A percentile compares a stretch with the other conserved stretches of the same genome.
These are phyloP conservation scores for Limnodromus scolopaceus DNA, from an alignment of 2,797 vertebrate species.

Conservation along the genomic window DNA sequence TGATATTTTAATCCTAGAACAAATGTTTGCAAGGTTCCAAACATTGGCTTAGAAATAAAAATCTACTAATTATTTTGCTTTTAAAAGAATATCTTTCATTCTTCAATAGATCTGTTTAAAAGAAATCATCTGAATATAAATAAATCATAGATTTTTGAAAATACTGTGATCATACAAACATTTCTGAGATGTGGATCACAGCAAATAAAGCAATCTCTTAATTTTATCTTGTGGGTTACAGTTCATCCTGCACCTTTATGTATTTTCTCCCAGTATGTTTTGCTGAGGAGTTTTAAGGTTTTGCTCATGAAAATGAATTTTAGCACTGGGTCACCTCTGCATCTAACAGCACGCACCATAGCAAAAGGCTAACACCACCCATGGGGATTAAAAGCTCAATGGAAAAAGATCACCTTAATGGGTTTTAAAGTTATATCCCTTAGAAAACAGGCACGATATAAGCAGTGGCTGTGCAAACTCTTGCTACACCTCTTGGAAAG, in stretches of 20 bases:
- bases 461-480: neutral
- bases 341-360: neutral
- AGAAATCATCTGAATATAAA: neutral
- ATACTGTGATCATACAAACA: neutral
- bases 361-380: neutral
- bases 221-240: neutral
- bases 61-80: neutral
- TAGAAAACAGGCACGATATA: neutral
- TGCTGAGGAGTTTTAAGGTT: neutral
- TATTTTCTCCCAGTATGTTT: neutral
- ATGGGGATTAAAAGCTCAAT: neutral
- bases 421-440: neutral
- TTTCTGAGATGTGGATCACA: neutral
- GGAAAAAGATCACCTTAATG: neutral
- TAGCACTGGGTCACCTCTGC: neutral
- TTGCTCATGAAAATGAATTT: neutral
- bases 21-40: neutral
- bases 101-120: neutral
- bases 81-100: neutral
- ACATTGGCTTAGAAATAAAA: neutral
- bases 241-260: neutral
- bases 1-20: slow-evolving; percentile 35
- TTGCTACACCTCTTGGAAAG: neutral
- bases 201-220: neutral
- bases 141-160: neutral